A percentile compares a stretch with the other conserved stretches of the same genome.
These are phyloP conservation scores for Pteronotus mesoamericanus DNA, from an alignment of 2,797 vertebrate species.

Conservation along the genomic window DNA sequence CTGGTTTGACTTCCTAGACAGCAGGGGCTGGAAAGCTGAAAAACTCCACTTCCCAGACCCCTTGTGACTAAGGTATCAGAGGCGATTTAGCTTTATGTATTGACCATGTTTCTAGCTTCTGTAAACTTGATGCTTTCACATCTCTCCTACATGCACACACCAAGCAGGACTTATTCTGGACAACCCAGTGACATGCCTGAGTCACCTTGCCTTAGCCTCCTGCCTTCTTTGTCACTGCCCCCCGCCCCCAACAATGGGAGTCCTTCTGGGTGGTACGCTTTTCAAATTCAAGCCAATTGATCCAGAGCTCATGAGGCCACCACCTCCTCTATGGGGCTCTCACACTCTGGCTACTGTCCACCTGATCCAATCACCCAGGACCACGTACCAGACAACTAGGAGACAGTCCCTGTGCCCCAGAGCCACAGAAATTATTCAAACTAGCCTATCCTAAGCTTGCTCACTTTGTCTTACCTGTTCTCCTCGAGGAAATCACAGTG, in stretches of 20 bases:
- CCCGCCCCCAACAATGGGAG: not conserved
- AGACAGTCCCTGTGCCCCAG: not conserved
- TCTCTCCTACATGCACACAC: not conserved
- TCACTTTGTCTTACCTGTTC: not conserved
- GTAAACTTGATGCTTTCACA: not conserved
- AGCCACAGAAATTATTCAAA: not conserved
- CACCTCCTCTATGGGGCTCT: not conserved
- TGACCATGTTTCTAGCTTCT: not conserved
- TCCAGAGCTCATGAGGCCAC: not conserved
- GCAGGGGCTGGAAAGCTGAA: not conserved
- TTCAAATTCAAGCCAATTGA: not conserved
- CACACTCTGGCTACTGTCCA: not conserved
- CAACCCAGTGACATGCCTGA: not conserved
- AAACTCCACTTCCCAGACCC: not conserved
- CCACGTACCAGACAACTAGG: not conserved
- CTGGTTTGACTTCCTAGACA: not conserved
- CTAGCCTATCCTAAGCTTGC: not conserved
- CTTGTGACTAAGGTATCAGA: not conserved
- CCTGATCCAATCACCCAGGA: not conserved
- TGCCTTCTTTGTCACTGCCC: not conserved
- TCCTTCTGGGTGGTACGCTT: not conserved
- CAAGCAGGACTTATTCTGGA: not conserved
- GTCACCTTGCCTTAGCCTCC: not conserved
- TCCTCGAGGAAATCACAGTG: not conserved
- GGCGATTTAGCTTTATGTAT: not conserved